Evolutionary conservation across 2,797 vertebrate species (phyloP), one percentile per base, ranked within the genome.

Genomic region (Onychomys arenicola): DNA sequence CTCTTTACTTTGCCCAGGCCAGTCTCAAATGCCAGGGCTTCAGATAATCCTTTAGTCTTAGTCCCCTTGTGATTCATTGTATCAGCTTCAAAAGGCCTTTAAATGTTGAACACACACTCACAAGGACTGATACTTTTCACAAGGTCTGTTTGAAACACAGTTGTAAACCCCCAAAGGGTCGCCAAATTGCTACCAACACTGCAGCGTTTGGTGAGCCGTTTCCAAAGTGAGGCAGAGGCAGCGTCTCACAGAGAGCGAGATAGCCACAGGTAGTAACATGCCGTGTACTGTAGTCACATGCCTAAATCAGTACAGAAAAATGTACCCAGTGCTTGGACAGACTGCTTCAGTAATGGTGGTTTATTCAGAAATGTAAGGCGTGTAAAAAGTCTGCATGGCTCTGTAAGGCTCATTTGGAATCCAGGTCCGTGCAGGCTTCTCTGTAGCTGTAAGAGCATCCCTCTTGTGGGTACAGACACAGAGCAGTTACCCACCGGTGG

Each of bases 211-310:
- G 34, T 25, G n/a, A 88, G 57, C 27, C 25, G 29, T 63, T 59
- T 46, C 59, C 23, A 21, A 27, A n/a, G 27, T 43, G 19, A 63
- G 40, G 32, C 57, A 34, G 57, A 77, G 32, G 57, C 57, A 17
- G 16, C 0, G 0, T 61, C 17, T 46, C 40, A 59, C 1, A 76
- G 23, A 43, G 40, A n/a, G 4, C 2, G 7, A 82, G 77, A 34
- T n/a, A 32, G 40, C 69, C 37, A 4, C 9, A 69, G 4, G 23
- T 14, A 12, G 43, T 34, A 29, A 59, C 43, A 73, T 81, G 25
- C 16, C 1, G 0, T 4, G 4, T 2, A 19, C 7, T 10, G 63
- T 37, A 49, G 57, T 3, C 21, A 43, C 10, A n/a, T 0, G 3
- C 5, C 34, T 90, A 49, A 37, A 21, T 71, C 23, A n/a, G 14